Conservation (phyloP, 2,113 vertebrate species). For the Pimephales promelas region DNA sequence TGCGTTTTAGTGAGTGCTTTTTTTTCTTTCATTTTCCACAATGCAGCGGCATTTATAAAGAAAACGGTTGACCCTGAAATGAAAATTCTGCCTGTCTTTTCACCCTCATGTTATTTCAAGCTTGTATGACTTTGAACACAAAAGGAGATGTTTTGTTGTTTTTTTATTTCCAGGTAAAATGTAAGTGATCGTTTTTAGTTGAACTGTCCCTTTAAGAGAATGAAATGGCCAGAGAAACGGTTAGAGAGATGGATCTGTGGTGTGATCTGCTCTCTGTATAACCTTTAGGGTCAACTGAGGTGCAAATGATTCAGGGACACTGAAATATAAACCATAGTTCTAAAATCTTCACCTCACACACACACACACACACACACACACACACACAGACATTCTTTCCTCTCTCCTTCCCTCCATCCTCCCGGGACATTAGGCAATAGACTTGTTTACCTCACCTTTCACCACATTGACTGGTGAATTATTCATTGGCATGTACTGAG, state of each 20-base stretch:
- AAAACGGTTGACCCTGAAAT: background rate
- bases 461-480: slow-evolving; percentile 81
- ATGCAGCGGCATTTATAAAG: background rate
- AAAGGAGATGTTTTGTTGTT: background rate
- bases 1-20: slow-evolving; percentile 11
- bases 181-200: background rate
- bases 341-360: slow-evolving; percentile 59
- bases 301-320: slow-evolving; percentile 76
- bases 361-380: slow-evolving; percentile 26
- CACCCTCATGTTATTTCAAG: background rate
- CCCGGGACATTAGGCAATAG: slow-evolving; percentile 82
- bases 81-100: background rate
- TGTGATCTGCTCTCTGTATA: slow-evolving; percentile 65
- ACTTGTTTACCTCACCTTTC: slow-evolving; percentile 85
- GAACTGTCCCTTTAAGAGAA: background rate
- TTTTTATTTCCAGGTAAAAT: background rate
- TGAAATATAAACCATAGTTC: slow-evolving; percentile 50
- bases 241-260: slow-evolving; percentile 31
- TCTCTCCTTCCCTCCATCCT: slow-evolving; percentile 71
- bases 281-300: slow-evolving; percentile 74
- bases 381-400: slow-evolving; percentile 28
- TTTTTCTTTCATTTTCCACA: background rate
- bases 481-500: slow-evolving; percentile 70
- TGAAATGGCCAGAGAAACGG: background rate
- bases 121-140: background rate